Evolutionary conservation across 2,888 invertebrate genomes (phyloP), one percentile per base, ranked within the genome.

Genomic region (Epinotia demarniana): DNA sequence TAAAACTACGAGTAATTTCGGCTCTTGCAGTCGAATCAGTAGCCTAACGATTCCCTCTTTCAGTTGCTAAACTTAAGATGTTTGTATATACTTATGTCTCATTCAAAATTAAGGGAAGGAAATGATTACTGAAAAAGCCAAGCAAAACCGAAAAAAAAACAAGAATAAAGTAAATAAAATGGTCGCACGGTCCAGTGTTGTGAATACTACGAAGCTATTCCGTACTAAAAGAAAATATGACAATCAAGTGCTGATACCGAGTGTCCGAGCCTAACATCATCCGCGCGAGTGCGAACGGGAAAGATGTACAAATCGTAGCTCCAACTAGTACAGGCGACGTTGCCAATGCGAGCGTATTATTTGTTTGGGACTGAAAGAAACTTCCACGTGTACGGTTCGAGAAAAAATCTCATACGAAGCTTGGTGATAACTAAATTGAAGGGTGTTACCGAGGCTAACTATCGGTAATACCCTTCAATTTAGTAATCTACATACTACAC

Each of bases 281-380:
- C 16, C 16, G 8, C 19, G 39, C 19, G 49, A 58, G 63, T 58
- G 23, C 33, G 19, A 74, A 58, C 5, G 70, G 46, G 63, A 64
- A 58, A 23, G 69, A 63, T 33, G 8, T 70, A 70, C 58, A 69
- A 49, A 53, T 67, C 60, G 60, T 60, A 72, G 72, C 64, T 55
- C 66, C 43, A 53, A 46, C 69, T 70, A 58, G 61, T 19, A 61
- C 49, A 16, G 63, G 75, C 75, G 78, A 72, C 77, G 78, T 78
- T 77, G 78, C 78, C 76, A 78, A 78, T 75, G 57, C 68, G 76
- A 73, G 55, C 76, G 70, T 66, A 77, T 77, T 72, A 72, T 76
- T 71, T 70, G 66, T 70, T 76, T 49, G 58, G 58, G 49, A 62
- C 49, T 70, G 55, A 73, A 75, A 58, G 60, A 71, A 27, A 66